Evolutionary conservation across 2,797 vertebrate genomes (phyloP), one percentile per base, ranked within the genome.

Genomic region (Pitangus sulphuratus): DNA sequence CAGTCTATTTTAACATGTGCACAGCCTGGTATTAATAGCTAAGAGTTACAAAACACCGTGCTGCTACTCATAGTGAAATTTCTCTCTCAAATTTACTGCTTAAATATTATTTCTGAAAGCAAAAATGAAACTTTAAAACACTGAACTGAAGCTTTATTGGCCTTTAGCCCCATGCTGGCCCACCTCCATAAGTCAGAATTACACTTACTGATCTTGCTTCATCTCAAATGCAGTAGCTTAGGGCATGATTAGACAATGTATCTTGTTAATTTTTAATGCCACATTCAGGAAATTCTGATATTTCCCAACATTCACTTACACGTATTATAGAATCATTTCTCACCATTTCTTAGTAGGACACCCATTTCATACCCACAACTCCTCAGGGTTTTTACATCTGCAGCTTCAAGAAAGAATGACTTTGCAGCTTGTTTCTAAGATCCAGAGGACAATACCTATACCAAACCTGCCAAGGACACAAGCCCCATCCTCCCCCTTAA

Each of bases 1-100:
- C 88, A 96, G 93, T 68, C 96, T 95, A 93, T 89, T 96, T 95
- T 95, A 93, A 94, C 86, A 87, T 45, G 75, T 87, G 87, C n/a
- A 84, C 53, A 48, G 68, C 45, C 79, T 44, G 57, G 74, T 91
- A 95, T 96, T 94, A 95, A 97, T 93, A 90, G 83, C 69, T 64
- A 83, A 40, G 70, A 90, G 77, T 60, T 87, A 80, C 22, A 84
- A 71, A 87, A 93, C 77, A 48, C 16, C 1, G 17, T 28, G 54
- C 30, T 71, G 62, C 60, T 81, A 54, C 28, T 74, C 61, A 60
- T 4, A 87, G n/a, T 40, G 65, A 85, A 95, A 91, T 71, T 87
- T 76, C 31, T 75, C 33, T 54, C 58, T 37, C 64, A 80, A 26
- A 50, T 85, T 91, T 48, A 53, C 47, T 61, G 45, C 40, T 71